Evolutionary conservation across 2,797 vertebrate genomes (phyloP), one percentile per base, ranked within the genome.

Genomic region (Falco peregrinus): DNA sequence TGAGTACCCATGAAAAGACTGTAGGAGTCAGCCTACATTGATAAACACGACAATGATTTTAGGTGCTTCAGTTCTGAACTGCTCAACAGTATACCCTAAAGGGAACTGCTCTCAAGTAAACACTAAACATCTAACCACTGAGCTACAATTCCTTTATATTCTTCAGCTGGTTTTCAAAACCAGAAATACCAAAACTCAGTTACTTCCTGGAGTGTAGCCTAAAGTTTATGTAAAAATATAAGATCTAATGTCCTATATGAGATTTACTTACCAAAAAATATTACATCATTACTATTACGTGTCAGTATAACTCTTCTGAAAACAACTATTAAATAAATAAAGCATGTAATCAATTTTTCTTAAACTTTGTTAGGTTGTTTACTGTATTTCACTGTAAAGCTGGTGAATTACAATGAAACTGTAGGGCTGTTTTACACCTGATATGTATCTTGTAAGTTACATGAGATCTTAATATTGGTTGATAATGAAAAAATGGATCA

Each of bases 401-500:
- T 51, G 26, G 57, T 48, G 16, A 94, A 48, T 69, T 87, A 70
- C 68, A 94, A 87, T 78, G 68, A 92, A 95, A 87, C 31, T 35
- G 16, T 37, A 74, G n/a, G 60, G 45, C 14, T 85, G 45, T 2
- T 73, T 79, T 41, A 80, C 89, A 70, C 45, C 61, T 93, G 71
- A 61, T 82, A 96, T 56, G 22, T 43, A 94, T 70, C 75, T 94
- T 84, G n/a, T 85, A 93, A 91, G 51, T 90, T 95, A 94, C 94
- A 90, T 94, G 89, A 93, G 61, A 90, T 91, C 54, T 87, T 87
- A 89, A 78, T 74, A 83, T 69, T 74, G 50, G 31, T 33, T 76
- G 65, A 87, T 93, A 91, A 91, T 63, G 57, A 73, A 91, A 93
- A 94, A 95, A 79, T 51, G 57, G 56, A 96, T 87, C 81, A 81